Base-by-base conservation (phyloP, 2,113 vertebrate species). In the Ancistrus triradiatus region DNA sequence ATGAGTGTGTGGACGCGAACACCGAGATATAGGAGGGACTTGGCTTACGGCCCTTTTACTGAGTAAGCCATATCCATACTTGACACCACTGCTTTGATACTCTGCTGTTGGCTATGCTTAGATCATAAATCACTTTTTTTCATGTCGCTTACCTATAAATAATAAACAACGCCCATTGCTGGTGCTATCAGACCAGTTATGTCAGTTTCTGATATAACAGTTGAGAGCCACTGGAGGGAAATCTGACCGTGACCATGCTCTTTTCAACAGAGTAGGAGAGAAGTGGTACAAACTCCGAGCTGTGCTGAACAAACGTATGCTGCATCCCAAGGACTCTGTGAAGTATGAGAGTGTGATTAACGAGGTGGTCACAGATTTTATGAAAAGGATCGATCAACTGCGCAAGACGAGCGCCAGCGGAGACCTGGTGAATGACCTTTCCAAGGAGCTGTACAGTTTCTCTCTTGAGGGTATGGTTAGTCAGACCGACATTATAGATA, bases 1-100 rank as follows among this genome's bases (percentile, higher is more conserved):
- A 94, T 93, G 92, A 72, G 83, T 0, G 28, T 84, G 1, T 98
- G 95, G 95, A 94, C 85, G n/a, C 63, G 91, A 91, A 6, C 91
- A 93, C 59, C 88, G 95, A 0, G 86, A 93, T 55, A 75, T 78
- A 18, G 85, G 79, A 2, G 87, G 73, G n/a, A n/a, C 48, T 42
- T 91, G 10, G 77, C 89, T 25, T 96, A 95, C 0, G 95, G 95
- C n/a, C 90, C 90, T 47, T 90, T 98, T 50, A 92, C 92, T 0
- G 89, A 80, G 95, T 98, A 86, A 93, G 92, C 77, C 10, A 8
- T 3, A 1, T 11, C 10, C 11, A 33, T 33, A 17, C 33, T 33
- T 53, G 31, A n/a, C n/a, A n/a, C n/a, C n/a, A n/a, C n/a, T n/a
- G n/a, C n/a, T n/a, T n/a, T n/a, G n/a, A n/a, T n/a, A n/a, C n/a